Percentiles rank a stretch among this genome's conserved stretches.
Conservation (phyloP, 2,113 vertebrate species). For the Mirza zaza region DNA sequence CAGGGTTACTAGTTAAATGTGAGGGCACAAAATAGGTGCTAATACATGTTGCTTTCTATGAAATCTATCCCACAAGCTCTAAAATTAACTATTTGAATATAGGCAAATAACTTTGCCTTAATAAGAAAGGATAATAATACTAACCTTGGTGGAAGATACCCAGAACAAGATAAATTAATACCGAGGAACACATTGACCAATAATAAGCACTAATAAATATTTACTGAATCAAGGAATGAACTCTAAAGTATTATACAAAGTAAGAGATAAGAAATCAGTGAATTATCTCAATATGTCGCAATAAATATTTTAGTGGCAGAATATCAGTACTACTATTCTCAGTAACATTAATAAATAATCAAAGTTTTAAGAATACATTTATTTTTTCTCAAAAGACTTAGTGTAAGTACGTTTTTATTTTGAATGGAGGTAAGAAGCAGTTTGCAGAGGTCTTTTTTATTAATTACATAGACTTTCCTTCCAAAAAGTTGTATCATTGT, state of each 20-base stretch:
- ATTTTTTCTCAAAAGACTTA: background rate
- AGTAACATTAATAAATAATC: background rate
- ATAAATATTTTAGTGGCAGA: background rate
- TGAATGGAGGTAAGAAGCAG: background rate
- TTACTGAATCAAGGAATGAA: constrained; percentile 8
- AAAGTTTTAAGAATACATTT: background rate
- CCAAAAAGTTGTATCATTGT: background rate
- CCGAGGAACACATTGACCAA: background rate
- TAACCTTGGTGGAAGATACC: background rate
- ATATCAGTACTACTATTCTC: background rate
- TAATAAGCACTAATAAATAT: background rate
- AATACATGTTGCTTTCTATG: background rate
- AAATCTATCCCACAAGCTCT: background rate
- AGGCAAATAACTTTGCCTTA: background rate
- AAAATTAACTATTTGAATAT: background rate
- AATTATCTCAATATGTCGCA: background rate
- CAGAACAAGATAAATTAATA: background rate
- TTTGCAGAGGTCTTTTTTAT: background rate
- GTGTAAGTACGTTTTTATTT: background rate
- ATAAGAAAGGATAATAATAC: background rate
- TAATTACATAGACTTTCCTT: background rate
- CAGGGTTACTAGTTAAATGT: background rate
- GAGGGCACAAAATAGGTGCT: background rate
- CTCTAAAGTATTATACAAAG: background rate
- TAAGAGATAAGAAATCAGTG: background rate